Evolutionary conservation across 2,797 vertebrate species (phyloP), one percentile per base, ranked within the genome.

Genomic region (Pangasius larnaudii): DNA sequence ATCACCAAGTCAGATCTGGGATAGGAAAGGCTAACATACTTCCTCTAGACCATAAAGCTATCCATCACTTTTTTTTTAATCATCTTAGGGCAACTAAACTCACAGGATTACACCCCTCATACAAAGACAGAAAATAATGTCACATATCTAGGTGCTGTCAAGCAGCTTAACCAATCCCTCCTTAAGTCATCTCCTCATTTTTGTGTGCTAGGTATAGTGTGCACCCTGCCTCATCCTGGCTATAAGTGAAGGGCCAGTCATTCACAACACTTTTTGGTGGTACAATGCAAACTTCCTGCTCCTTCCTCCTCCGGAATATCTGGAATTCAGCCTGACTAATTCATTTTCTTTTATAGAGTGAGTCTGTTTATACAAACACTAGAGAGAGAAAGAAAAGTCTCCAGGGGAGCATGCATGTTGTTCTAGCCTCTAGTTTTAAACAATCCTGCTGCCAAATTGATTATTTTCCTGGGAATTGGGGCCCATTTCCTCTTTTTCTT

Each of bases 281-380:
- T 83, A 89, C 85, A 88, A 86, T 85, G 74, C 91, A 91, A 78
- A 90, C 79, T 87, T 92, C 87, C 91, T 90, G 24, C 89, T 49
- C 36, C 67, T 39, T 90, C 86, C 83, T 61, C 42, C 51, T 89
- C 39, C 85, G 79, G 39, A 81, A 61, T 67, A 86, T 83, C 85
- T 91, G 87, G 90, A 93, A 87, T 90, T 90, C 77, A 13, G 88
- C 84, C 84, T 74, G 88, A 61, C 67, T 85, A 84, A 92, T 86
- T 92, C 53, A 72, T 85, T 80, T 11, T 87, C 79, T 69, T 83
- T 88, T 85, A 75, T 84, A 88, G 72, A 75, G 19, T 80, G 67
- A 83, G 59, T 92, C 88, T 93, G 91, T 93, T 93, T 93, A 89
- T 86, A 87, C 89, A 90, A 93, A 93, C 91, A 86, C 89, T 36